Conservation (phyloP, 2,113 vertebrate species). For the Bolborhynchus lineola region DNA sequence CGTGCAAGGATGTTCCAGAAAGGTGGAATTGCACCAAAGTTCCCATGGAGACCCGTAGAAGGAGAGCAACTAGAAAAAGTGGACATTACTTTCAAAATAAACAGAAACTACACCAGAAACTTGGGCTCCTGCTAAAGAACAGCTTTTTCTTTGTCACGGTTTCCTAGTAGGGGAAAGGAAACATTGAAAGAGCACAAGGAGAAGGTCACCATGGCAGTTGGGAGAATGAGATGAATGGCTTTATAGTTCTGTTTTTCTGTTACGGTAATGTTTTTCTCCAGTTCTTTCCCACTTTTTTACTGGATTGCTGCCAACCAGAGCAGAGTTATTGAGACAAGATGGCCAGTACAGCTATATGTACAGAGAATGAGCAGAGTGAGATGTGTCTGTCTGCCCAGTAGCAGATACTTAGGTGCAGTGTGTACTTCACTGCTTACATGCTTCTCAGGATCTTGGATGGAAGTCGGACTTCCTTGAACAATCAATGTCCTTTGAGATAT, state of each 20-base stretch:
- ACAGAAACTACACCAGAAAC: neutral
- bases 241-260: neutral
- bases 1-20: neutral
- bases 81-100: neutral
- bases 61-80: neutral
- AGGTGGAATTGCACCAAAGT: neutral
- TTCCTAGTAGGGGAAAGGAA: neutral
- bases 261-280: neutral
- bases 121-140: neutral
- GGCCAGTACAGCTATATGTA: neutral
- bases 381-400: neutral
- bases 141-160: neutral
- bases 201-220: neutral
- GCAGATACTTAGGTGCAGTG: neutral
- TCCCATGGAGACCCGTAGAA: neutral
- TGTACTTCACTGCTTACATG: neutral
- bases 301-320: neutral
- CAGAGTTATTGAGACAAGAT: neutral
- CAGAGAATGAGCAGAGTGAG: neutral
- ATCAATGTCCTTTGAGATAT: neutral
- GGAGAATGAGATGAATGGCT: neutral
- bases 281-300: neutral
- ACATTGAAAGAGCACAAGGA: neutral
- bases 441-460: neutral
- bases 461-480: neutral